These are phyloP conservation scores for Rhyacophila evoluta DNA, from an alignment of 2,888 invertebrate species.

Conservation along the genomic window DNA sequence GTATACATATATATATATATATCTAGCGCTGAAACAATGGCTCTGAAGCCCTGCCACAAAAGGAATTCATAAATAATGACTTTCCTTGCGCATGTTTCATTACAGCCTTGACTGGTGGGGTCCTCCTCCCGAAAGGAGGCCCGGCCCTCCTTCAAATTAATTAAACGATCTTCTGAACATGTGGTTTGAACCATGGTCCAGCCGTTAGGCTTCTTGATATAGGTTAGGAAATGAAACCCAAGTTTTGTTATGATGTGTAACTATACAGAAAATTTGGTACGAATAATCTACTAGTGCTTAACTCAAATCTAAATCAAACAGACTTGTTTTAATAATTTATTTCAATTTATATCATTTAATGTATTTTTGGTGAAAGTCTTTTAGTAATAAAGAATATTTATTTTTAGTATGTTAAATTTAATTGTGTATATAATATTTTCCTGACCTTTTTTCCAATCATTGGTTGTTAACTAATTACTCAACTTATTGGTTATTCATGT, in stretches of 20 bases:
- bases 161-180: constrained; percentile 3
- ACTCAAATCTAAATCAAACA: no score
- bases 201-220: background rate
- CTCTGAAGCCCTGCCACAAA: background rate
- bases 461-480: no score
- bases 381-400: no score
- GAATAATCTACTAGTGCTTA: background rate
- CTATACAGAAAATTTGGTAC: background rate
- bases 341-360: no score
- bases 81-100: constrained; percentile 1
- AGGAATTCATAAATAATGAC: background rate
- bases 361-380: no score
- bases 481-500: no score
- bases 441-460: no score
- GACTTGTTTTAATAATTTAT: no score
- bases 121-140: background rate
- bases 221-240: background rate
- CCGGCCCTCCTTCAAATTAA: background rate
- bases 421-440: no score
- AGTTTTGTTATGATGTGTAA: background rate
- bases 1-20: no score
- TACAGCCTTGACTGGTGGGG: background rate
- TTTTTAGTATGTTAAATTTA: no score
- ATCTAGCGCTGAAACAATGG: background rate
- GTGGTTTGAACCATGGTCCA: constrained; percentile 1